Percentiles rank a stretch among this genome's conserved stretches.
phyloP scores from a whole-genome alignment of 2,113 vertebrate species.

The Cephalopterus ornatus region DNA sequence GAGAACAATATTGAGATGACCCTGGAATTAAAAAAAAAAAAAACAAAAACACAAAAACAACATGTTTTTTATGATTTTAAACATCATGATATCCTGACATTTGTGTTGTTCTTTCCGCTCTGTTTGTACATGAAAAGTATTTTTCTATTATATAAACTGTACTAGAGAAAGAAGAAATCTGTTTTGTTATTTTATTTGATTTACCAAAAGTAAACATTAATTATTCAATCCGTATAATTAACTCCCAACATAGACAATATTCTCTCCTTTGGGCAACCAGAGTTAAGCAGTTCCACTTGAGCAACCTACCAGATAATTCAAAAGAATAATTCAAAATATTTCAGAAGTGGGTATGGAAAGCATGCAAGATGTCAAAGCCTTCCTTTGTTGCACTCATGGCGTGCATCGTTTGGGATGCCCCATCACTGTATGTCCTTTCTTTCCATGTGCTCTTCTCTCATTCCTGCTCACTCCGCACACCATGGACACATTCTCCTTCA shows the following conservation, averaged over 20 bases:
- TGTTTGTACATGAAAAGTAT: background rate
- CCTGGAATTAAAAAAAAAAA: background rate
- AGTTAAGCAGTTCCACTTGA: background rate
- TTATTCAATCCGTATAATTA: slow-evolving; percentile 63
- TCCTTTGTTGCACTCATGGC: rapidly evolving
- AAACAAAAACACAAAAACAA: no score
- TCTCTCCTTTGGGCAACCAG: slow-evolving; percentile 40
- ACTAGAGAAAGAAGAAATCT: background rate
- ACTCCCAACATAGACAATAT: slow-evolving; percentile 46
- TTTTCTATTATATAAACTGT: background rate
- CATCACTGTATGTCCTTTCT: background rate
- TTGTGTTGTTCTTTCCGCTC: background rate
- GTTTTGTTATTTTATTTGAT: slow-evolving; percentile 14
- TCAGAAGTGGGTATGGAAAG: background rate
- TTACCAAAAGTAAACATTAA: slow-evolving; percentile 41
- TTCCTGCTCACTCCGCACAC: background rate
- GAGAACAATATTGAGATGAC: background rate
- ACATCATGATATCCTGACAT: background rate
- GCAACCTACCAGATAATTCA: background rate
- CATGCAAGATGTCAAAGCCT: background rate
- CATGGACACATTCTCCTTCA: background rate
- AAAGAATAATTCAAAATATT: background rate
- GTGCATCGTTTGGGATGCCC: rapidly evolving
- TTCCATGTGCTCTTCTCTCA: background rate
- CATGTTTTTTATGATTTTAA: background rate